Evolutionary conservation across 2,888 invertebrate genomes (phyloP).

Genomic region (Clostera curtula): DNA sequence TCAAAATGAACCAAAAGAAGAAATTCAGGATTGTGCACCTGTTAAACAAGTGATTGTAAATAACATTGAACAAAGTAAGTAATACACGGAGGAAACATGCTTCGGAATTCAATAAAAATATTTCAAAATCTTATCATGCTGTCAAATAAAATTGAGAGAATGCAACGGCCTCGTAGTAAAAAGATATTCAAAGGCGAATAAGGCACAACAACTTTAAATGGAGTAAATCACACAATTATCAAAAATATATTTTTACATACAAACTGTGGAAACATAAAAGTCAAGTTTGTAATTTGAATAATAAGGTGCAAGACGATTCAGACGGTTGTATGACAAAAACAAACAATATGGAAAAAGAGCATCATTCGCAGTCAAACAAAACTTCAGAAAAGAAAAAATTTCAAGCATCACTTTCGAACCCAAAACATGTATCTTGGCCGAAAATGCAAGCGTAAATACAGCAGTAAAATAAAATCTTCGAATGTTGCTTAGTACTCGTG

Average conservation of each 20-base stretch:
- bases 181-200: slow-evolving; percentile 26
- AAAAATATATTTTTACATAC: slow-evolving; percentile 1
- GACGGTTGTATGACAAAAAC: slow-evolving; percentile 34
- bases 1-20: slow-evolving; percentile 26
- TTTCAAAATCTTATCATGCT: slow-evolving; percentile 37
- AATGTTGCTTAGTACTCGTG: slow-evolving; percentile 53
- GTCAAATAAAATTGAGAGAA: slow-evolving; percentile 17
- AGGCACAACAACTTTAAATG: slow-evolving; percentile 38
- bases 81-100: slow-evolving; percentile 60
- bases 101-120: slow-evolving; percentile 28
- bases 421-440: slow-evolving; percentile 37
- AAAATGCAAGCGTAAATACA: slow-evolving; percentile 58
- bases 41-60: slow-evolving; percentile 51
- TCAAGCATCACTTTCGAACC: slow-evolving; percentile 44
- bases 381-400: slow-evolving; percentile 29
- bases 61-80: slow-evolving; percentile 22
- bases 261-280: no score
- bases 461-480: slow-evolving; percentile 38
- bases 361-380: slow-evolving; percentile 26
- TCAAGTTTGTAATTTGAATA: no score
- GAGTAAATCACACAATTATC: slow-evolving; percentile 34
- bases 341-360: slow-evolving; percentile 12
- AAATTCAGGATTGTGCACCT: slow-evolving; percentile 26
- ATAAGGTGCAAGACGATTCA: slow-evolving; percentile 2
- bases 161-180: slow-evolving; percentile 18